Evolutionary conservation across 2,113 vertebrate species (phyloP).

Genomic region (Synodontis membranacea): DNA sequence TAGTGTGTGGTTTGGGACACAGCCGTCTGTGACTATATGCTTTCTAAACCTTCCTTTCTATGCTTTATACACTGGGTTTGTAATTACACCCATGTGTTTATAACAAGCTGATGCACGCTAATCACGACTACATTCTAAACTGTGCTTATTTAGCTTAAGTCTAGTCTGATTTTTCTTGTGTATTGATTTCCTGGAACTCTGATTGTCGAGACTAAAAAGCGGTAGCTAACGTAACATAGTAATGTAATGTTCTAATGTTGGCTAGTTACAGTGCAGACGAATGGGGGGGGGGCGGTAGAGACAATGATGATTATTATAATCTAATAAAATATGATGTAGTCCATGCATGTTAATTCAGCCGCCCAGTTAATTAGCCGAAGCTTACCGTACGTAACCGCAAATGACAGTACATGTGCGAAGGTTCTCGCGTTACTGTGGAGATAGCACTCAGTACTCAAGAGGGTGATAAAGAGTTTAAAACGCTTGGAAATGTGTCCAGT

Average conservation of each 20-base stretch:
- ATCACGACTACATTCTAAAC: neutral
- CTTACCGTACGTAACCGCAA: no score
- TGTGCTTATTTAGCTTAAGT: neutral
- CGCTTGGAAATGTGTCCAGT: neutral
- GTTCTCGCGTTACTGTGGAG: neutral
- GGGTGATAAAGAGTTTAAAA: neutral
- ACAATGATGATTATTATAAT: no score
- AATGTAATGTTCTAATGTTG: neutral
- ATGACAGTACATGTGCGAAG: no score
- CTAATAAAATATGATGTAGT: no score
- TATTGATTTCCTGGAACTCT: neutral
- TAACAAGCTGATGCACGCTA: neutral
- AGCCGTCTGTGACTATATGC: neutral
- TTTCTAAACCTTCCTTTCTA: neutral
- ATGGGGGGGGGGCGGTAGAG: no score
- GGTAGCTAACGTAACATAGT: neutral
- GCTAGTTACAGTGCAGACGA: neutral
- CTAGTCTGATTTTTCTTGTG: neutral
- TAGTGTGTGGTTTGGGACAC: constrained; percentile 1
- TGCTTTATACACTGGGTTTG: neutral
- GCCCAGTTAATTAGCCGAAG: no score
- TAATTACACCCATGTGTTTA: neutral
- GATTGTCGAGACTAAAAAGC: neutral
- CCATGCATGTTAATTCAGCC: no score
- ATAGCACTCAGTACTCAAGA: neutral